Base-by-base conservation (phyloP, 2,113 vertebrate genomes). In the Cinclus cinclus region DNA sequence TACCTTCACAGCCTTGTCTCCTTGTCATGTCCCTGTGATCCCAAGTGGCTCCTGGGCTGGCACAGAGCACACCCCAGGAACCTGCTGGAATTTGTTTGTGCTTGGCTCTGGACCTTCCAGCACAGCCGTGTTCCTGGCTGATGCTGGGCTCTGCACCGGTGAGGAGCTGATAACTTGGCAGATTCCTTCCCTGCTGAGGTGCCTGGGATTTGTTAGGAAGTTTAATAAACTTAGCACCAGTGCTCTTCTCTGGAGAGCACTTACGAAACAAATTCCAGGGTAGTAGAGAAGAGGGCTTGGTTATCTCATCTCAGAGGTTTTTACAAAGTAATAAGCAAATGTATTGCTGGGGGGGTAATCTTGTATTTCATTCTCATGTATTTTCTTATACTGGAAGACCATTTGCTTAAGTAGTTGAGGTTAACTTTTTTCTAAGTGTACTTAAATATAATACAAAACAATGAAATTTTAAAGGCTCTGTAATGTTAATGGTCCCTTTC, bases 101-200 rank as follows among this genome's bases (percentile, higher is more conserved):
- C 62, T 88, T 1, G 4, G 21, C 50, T 65, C 58, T 17, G 11
- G 80, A 25, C 37, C 28, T 83, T 37, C 50, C 71, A 2, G 0
- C 55, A 22, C 0, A 6, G 35, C 79, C 0, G 0, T 73, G 42
- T 55, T 63, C n/a, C 49, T 82, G 0, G 0, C 50, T 3, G 4
- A 33, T 82, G 84, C 78, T 0, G 5, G 59, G 56, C 60, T 44
- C 41, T 28, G 74, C 33, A 2, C n/a, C 0, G 0, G 6, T 42
- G 47, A 68, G 63, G 70, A 76, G 4, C 35, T 22, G 79, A 67
- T 85, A 80, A 85, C 85, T 84, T 95, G 53, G 71, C 25, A 69
- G 65, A 68, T 95, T 84, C 60, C 63, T 68, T 52, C 59, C 46
- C 31, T 92, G 5, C 33, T 33, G 62, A 69, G 53, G 31, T 92